These are phyloP conservation scores for Pogonocherus hispidulus DNA, from an alignment of 2,888 invertebrate genomes.

Conservation along the genomic window DNA sequence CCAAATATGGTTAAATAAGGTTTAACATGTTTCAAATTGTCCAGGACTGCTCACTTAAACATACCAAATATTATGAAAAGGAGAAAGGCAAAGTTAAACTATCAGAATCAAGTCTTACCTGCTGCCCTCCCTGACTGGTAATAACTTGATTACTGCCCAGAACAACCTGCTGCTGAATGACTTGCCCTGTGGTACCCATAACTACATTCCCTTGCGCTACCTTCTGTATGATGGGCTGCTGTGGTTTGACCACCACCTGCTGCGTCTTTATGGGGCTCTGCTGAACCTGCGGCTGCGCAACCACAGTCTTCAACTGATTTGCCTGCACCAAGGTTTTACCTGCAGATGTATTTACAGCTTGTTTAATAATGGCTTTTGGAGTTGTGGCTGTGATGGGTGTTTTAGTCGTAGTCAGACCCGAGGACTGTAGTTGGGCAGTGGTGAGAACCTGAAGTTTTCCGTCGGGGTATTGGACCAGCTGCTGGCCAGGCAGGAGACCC, in stretches of 20 bases:
- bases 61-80: too few relatives aligned
- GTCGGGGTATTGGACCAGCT: constrained; percentile 92
- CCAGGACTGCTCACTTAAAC: too few relatives aligned
- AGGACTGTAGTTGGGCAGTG: constrained; percentile 72
- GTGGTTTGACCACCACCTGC: constrained; percentile 63
- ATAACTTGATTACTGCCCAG: constrained; percentile 66
- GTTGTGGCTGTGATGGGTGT: constrained; percentile 63
- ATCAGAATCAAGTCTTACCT: too few relatives aligned
- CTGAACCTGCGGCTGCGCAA: constrained; percentile 49
- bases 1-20: too few relatives aligned
- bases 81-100: too few relatives aligned
- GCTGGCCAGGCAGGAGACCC: constrained; percentile 92
- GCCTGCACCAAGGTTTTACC: constrained; percentile 58
- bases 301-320: constrained; percentile 39
- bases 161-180: constrained; percentile 65
- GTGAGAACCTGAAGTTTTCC: constrained; percentile 90
- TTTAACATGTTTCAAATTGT: too few relatives aligned
- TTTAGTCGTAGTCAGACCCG: constrained; percentile 66
- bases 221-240: constrained; percentile 67
- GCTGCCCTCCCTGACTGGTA: constrained; percentile 68
- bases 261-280: constrained; percentile 61
- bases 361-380: constrained; percentile 57
- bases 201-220: constrained; percentile 62
- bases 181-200: constrained; percentile 66
- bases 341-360: constrained; percentile 53